Evolutionary conservation across 2,888 invertebrate species (phyloP), one percentile per base, ranked within the genome.

Genomic region (Dendrolimus pini): DNA sequence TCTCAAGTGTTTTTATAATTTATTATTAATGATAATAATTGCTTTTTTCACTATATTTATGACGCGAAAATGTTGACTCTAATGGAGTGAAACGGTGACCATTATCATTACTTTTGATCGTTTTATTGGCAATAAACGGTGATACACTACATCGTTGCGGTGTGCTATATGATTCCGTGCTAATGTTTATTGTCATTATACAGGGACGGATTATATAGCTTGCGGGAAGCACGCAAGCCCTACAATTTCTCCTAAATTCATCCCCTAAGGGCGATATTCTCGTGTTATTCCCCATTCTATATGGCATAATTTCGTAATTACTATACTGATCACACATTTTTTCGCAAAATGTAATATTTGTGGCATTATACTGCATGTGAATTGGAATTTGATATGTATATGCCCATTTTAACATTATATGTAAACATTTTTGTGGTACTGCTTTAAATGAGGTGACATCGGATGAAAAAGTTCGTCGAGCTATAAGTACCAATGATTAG

Each of bases 171-270:
- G 88, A 80, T 83, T 72, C 69, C 67, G 67, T 62, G 60, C 61
- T 77, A 82, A 84, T 82, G 77, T 80, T 76, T 72, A 74, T 73
- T 70, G 74, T 81, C 82, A 85, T 83, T 77, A 73, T 78, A 72
- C 80, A 82, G 77, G 80, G 77, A 74, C 69, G 77, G 80, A 80
- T 81, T 78, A 77, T 69, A 73, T 68, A 66, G 79, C 80, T 81
- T 66, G 74, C 71, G 80, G 81, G 79, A 76, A 77, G 80, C 85
- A 86, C 85, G 85, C 86, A 82, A 82, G 75, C 74, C 77, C 78
- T 78, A 78, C 82, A 81, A 89, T 88, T 88, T 85, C 82, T 77
- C 84, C 87, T 89, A 88, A 89, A 89, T 89, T 89, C 77, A 72
- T 80, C 70, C 71, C 89, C 84, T 69, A 74, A 73, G 84, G 88